These are phyloP conservation scores for Darwinula stevensoni DNA, from an alignment of 2,888 invertebrate genomes.

Conservation along the genomic window DNA sequence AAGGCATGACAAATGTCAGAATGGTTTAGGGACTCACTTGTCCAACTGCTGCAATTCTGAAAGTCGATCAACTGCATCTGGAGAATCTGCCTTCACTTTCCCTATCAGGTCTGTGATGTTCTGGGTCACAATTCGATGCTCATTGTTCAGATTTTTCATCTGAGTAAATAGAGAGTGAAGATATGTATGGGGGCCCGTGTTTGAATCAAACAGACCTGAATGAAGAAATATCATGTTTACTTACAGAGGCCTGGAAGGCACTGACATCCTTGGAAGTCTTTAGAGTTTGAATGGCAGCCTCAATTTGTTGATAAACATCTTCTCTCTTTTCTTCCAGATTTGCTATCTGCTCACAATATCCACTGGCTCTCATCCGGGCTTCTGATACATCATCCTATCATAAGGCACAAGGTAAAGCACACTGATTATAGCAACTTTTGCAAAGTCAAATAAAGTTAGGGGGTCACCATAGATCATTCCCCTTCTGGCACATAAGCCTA, in stretches of 20 bases:
- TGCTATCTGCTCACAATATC: slow-evolving; percentile 23
- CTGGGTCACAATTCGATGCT: slow-evolving; percentile 25
- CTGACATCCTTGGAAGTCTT: slow-evolving; percentile 27
- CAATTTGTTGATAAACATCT: slow-evolving; percentile 26
- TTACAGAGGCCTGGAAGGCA: slow-evolving; percentile 14
- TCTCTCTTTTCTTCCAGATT: slow-evolving; percentile 27
- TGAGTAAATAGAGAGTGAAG: not conserved
- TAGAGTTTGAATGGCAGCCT: slow-evolving; percentile 26
- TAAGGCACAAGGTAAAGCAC: not conserved
- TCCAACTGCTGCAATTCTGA: slow-evolving; percentile 28
- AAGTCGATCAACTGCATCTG: slow-evolving; percentile 28
- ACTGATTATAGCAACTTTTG: no score
- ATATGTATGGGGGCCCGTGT: slow-evolving; percentile 14
- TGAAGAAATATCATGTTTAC: not conserved
- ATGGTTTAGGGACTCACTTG: slow-evolving; percentile 14
- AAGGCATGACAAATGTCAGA: no score
- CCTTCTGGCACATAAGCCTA: no score
- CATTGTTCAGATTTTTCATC: slow-evolving; percentile 25
- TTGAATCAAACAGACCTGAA: slow-evolving; percentile 9
- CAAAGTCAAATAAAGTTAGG: no score
- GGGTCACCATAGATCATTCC: no score
- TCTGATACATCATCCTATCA: slow-evolving; percentile 23
- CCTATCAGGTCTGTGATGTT: slow-evolving; percentile 21
- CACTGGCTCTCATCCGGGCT: slow-evolving; percentile 18
- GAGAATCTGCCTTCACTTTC: slow-evolving; percentile 25